Evolutionary conservation across 1,140 invertebrate species (phyloP).

Genomic region (Bombus superbus): DNA sequence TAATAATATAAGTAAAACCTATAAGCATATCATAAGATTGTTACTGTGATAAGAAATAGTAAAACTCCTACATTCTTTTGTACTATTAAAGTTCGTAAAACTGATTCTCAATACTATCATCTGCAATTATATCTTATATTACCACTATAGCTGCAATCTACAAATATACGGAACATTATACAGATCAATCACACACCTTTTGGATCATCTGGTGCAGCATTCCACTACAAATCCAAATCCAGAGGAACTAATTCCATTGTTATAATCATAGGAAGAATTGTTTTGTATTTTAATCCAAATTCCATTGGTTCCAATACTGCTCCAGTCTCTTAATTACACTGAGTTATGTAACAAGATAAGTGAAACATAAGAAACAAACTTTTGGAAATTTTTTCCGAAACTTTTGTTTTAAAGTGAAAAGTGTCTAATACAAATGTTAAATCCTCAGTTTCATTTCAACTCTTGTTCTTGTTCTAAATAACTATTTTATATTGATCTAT

Average conservation of each 20-base stretch:
- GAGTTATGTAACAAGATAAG: conserved; percentile 28
- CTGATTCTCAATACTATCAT: conserved; percentile 1
- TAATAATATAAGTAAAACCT: not conserved
- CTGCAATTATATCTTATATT: conserved; percentile 13
- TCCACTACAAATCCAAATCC: conserved; percentile 37
- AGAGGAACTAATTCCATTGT: conserved; percentile 31
- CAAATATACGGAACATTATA: conserved; percentile 24
- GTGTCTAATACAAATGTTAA: not conserved
- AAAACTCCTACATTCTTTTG: not conserved
- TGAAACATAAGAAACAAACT: conserved; percentile 27
- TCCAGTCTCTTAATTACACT: conserved; percentile 33
- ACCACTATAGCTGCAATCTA: conserved; percentile 11
- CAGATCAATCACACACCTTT: conserved; percentile 32
- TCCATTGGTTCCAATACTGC: conserved; percentile 33
- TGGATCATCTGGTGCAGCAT: conserved; percentile 18
- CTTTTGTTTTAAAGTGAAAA: conserved; percentile 3
- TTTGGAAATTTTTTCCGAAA: not conserved
- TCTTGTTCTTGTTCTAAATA: not conserved
- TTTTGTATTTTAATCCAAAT: conserved; percentile 34
- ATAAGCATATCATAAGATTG: not conserved
- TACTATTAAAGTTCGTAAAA: not conserved
- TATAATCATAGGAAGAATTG: conserved; percentile 26
- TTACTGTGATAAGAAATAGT: not conserved
- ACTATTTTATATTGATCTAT: not conserved
- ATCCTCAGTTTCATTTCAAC: too few species aligned